A percentile compares a stretch with the other conserved stretches of the same genome.
Conservation (phyloP, 2,797 vertebrate genomes). For the Coendou prehensilis region DNA sequence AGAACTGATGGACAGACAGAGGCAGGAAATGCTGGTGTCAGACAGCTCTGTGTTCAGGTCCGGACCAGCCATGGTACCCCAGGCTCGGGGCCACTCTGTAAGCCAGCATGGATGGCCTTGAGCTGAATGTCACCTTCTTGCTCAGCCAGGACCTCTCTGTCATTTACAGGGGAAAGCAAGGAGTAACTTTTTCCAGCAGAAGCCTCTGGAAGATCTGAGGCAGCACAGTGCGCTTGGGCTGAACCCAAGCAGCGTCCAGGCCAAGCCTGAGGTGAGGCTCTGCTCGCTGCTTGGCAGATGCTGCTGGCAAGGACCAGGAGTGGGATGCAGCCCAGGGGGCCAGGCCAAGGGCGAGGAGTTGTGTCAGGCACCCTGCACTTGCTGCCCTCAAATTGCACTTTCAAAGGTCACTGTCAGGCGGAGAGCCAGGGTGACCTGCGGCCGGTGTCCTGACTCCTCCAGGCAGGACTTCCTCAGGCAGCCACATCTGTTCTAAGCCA, state of each 20-base stretch:
- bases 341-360: not conserved
- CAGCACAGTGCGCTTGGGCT: not conserved
- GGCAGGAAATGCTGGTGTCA: not conserved
- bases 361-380: not conserved
- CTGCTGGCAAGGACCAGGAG: not conserved
- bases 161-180: not conserved
- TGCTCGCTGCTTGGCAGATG: not conserved
- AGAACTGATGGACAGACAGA: not conserved
- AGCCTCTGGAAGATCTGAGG: conserved; percentile 68
- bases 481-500: not conserved
- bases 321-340: not conserved
- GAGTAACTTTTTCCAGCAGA: conserved; percentile 74
- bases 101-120: not conserved
- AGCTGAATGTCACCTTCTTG: not conserved
- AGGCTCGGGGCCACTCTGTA: not conserved
- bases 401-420: not conserved
- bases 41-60: not conserved
- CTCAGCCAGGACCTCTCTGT: not conserved
- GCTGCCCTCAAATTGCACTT: not conserved
- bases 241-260: not conserved
- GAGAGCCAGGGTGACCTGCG: not conserved
- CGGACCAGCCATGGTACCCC: accelerated
- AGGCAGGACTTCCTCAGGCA: not conserved
- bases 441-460: not conserved
- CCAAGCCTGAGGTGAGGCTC: not conserved